These are phyloP conservation scores for Aegotheles bennettii DNA, from an alignment of 2,113 vertebrate genomes.

Conservation along the genomic window DNA sequence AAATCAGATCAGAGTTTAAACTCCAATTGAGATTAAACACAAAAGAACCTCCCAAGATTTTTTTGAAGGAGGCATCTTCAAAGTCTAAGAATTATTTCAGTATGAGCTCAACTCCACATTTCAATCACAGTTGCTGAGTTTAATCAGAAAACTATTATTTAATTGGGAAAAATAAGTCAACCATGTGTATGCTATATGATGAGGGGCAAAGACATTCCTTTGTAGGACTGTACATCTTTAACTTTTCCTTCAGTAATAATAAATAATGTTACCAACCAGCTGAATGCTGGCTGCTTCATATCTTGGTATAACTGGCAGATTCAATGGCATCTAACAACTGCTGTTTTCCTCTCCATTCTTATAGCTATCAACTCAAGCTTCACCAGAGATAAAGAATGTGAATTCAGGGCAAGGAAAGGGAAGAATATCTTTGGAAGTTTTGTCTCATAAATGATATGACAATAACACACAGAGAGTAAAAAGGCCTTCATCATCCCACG, in stretches of 20 bases:
- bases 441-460: neutral
- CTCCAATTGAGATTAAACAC: too few species aligned
- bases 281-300: neutral
- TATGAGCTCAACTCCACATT: neutral
- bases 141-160: neutral
- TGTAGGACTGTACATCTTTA: neutral
- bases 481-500: neutral
- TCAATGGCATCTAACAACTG: neutral
- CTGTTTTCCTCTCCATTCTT: conserved; percentile 10
- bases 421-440: neutral
- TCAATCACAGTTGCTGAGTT: neutral
- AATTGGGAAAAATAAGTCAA: neutral
- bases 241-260: neutral
- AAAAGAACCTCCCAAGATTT: neutral
- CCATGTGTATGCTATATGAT: neutral
- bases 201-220: neutral
- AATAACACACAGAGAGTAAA: neutral
- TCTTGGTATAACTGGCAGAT: neutral
- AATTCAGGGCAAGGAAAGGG: neutral
- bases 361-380: neutral
- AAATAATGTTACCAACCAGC: neutral
- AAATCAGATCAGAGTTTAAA: too few species aligned
- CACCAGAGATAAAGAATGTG: neutral
- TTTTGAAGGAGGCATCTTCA: neutral
- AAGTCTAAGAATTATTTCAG: neutral